A percentile compares a stretch with the other conserved stretches of the same genome.
Evolutionary conservation across 1,140 invertebrate species (phyloP).

Genomic region (Drosophila sulfurigaster): DNA sequence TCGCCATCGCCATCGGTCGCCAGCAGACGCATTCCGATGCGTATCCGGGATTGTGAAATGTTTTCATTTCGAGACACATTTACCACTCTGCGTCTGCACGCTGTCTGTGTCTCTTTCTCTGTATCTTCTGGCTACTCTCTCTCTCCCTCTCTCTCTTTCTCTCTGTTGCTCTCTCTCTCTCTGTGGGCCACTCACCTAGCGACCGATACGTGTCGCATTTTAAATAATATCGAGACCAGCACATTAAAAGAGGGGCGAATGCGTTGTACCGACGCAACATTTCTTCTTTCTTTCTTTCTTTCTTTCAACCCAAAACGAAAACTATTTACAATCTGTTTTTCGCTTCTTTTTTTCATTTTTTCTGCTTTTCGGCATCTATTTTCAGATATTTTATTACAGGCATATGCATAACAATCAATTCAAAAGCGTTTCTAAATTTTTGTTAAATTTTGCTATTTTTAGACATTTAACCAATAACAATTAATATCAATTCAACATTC

Average conservation of each 20-base stretch:
- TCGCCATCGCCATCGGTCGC: constrained; percentile 30
- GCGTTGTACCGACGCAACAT: constrained; percentile 44
- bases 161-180: constrained; percentile 36
- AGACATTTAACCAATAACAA: constrained; percentile 4
- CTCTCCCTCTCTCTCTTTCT: background rate
- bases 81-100: constrained; percentile 67
- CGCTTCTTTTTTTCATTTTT: background rate
- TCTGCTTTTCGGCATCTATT: constrained; percentile 48
- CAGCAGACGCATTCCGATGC: constrained; percentile 74
- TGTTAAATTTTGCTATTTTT: constrained; percentile 2
- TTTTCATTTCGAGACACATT: constrained; percentile 81
- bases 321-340: constrained; percentile 42
- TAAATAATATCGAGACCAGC: constrained; percentile 67
- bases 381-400: constrained; percentile 60
- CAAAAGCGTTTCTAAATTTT: constrained; percentile 14
- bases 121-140: constrained; percentile 5
- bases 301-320: constrained; percentile 34
- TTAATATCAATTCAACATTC: constrained; percentile 1
- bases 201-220: constrained; percentile 71
- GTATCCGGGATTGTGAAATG: constrained; percentile 83
- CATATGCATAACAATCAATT: constrained; percentile 41
- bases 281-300: constrained; percentile 41
- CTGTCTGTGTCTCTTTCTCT: constrained; percentile 44
- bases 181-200: constrained; percentile 65
- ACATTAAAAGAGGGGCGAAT: constrained; percentile 48